Conservation (phyloP, 1,140 invertebrate genomes). For the Paramacrobiotus metropolitanus region DNA sequence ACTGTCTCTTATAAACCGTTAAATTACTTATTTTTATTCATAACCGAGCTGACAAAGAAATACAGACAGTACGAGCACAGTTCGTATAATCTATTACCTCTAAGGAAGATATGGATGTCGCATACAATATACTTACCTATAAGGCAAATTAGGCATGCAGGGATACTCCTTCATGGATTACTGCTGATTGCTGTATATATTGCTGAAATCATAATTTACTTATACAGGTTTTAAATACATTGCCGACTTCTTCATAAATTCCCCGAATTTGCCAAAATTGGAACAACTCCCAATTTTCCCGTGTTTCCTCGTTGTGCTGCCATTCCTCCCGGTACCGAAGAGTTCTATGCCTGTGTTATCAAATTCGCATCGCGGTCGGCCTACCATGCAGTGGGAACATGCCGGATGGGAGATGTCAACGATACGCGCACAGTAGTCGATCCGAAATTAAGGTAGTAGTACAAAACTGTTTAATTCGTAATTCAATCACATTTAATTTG, state of each 20-base stretch:
- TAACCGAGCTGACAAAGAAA: no score
- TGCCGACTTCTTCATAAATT: background rate
- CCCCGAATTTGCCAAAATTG: background rate
- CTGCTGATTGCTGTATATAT: no score
- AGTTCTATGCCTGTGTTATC: background rate
- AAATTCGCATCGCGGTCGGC: conserved; percentile 16
- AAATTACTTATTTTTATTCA: no score
- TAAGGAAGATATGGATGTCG: no score
- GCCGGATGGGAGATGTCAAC: conserved; percentile 43
- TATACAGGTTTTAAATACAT: background rate
- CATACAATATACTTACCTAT: no score
- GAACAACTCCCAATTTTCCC: background rate
- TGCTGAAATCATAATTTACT: no score
- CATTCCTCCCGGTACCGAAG: background rate
- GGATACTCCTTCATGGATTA: no score
- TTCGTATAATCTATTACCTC: no score
- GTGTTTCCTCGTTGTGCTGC: background rate
- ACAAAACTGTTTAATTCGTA: background rate
- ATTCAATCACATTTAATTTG: no score
- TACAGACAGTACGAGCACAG: no score
- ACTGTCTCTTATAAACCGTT: background rate
- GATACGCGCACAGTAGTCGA: conserved; percentile 51
- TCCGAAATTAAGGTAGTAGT: conserved; percentile 30
- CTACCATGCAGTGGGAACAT: conserved; percentile 41
- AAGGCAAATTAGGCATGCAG: no score